Evolutionary conservation across 2,888 invertebrate species (phyloP).

Genomic region (Thecocarcelia acutangulata): DNA sequence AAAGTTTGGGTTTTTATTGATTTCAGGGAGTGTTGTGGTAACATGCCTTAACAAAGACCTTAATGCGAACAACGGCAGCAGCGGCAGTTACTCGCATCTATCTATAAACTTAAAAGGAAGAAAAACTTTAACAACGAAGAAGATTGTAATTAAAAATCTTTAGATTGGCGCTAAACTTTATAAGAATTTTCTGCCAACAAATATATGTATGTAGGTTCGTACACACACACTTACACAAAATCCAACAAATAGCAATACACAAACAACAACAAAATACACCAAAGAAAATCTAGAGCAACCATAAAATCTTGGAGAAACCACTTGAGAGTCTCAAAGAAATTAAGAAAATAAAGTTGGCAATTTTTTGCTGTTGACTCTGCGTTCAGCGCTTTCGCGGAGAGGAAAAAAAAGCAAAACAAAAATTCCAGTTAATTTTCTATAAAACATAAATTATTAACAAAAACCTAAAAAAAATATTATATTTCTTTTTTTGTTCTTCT

Average conservation of each 20-base stretch:
- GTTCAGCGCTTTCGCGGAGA: slow-evolving; percentile 17
- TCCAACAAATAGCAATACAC: slow-evolving; percentile 8
- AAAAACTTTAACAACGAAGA: slow-evolving; percentile 39
- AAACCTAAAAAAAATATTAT: slow-evolving; percentile 40
- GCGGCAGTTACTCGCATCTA: neutral
- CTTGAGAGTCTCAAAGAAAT: slow-evolving; percentile 64
- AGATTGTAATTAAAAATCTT: slow-evolving; percentile 69
- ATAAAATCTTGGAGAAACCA: slow-evolving; percentile 62
- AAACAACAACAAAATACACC: slow-evolving; percentile 19
- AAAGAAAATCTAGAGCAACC: slow-evolving; percentile 61
- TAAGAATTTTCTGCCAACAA: slow-evolving; percentile 49
- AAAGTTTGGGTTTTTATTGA: slow-evolving; percentile 65
- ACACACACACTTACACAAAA: neutral
- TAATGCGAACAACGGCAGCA: slow-evolving; percentile 45
- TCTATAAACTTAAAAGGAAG: slow-evolving; percentile 30
- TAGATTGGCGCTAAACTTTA: slow-evolving; percentile 67
- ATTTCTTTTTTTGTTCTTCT: slow-evolving; percentile 28
- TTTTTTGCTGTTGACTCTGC: slow-evolving; percentile 35
- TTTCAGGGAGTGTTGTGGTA: slow-evolving; percentile 66
- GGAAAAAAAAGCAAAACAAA: neutral
- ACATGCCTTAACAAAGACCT: slow-evolving; percentile 64
- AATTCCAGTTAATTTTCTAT: slow-evolving; percentile 67
- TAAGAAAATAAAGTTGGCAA: slow-evolving; percentile 60
- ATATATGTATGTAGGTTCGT: too few species aligned
- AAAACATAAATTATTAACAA: slow-evolving; percentile 64